Evolutionary conservation across 1,140 invertebrate genomes (phyloP), one percentile per base, ranked within the genome.

Genomic region (Drosophila pseudoananassae): DNA sequence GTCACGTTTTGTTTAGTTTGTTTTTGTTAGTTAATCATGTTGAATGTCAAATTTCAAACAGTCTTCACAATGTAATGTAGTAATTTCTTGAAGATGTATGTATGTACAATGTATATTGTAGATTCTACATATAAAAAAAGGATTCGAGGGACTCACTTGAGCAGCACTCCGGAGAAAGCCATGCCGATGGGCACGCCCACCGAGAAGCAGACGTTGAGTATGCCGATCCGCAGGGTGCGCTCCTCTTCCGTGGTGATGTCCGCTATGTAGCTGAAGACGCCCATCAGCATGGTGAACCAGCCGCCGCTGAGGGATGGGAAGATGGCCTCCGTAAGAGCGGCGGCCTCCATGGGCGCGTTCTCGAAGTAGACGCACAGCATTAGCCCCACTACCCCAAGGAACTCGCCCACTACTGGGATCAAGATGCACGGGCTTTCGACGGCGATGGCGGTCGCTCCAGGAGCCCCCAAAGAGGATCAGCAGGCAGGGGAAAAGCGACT

Each of bases 271-370:
- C 97, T 97, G 90, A 98, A 98, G 31, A 96, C 95, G 10, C 96
- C 96, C 95, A 98, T 97, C 69, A 97, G 95, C 94, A 97, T 96
- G 14, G 96, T 96, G 76, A 97, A 96, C 94, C 96, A 97, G 2
- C 97, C 97, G 23, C 91, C 91, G 5, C 96, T 95, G 0, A 98
- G 78, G 0, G 95, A 95, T 1, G 96, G 96, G 90, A 96, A 96
- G 33, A 97, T 92, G 1, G 95, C 95, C 91, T 97, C 96, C 4
- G 95, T 94, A 0, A 96, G 92, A 0, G 95, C 96, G 4, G 95
- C 95, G 0, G 94, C 95, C 92, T 97, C 96, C 93, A 97, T 95
- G 0, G 96, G 95, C n/a, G 96, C 78, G 81, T 95, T 93, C 78
- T 96, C 93, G 82, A 95, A 97, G 76, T 95, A 96, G 2, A 96